These are phyloP conservation scores for Sebastes itinus DNA, from an alignment of 2,797 vertebrate species.

Conservation along the genomic window DNA sequence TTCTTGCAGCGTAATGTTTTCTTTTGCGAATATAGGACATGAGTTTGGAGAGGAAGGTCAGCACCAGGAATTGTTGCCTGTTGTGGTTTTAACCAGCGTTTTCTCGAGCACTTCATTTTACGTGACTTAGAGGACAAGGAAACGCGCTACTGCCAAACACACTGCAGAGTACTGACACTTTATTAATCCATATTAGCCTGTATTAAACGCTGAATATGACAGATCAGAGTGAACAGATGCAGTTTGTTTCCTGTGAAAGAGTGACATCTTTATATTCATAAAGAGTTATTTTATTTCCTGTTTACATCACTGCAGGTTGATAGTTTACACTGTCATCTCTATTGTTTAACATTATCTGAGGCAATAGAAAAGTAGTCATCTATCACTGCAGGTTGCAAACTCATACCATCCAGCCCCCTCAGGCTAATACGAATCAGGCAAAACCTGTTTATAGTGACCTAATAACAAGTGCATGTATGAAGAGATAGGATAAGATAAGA, in stretches of 20 bases:
- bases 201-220: neutral
- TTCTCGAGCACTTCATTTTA: constrained; percentile 1
- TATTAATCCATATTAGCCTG: too few species aligned
- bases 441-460: constrained; percentile 34
- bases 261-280: neutral
- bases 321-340: neutral
- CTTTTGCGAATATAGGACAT: neutral
- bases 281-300: neutral
- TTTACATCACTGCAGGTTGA: neutral
- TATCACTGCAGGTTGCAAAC: neutral
- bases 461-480: neutral
- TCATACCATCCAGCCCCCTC: neutral
- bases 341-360: neutral
- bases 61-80: neutral
- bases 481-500: neutral
- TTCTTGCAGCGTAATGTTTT: neutral
- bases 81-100: neutral
- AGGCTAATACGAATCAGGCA: constrained; percentile 20
- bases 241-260: neutral
- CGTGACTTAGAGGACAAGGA: constrained; percentile 40
- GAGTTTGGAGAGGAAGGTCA: neutral
- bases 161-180: neutral
- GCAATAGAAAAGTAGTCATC: neutral
- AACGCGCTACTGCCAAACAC: neutral
- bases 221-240: neutral